These are phyloP conservation scores for Myocastor coypus DNA, from an alignment of 2,113 vertebrate species.

Conservation along the genomic window DNA sequence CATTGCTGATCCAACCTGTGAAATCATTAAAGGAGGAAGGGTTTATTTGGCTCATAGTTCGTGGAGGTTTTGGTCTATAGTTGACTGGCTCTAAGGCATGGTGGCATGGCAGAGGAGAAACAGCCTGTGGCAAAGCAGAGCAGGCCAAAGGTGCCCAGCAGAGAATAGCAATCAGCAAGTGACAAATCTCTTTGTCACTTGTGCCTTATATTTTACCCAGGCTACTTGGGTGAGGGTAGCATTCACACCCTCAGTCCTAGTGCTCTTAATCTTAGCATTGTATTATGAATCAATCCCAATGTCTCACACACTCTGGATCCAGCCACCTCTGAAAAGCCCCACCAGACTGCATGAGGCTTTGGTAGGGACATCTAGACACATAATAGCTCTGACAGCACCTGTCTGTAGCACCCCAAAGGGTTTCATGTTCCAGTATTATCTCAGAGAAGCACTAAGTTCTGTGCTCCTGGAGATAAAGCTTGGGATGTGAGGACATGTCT, in stretches of 20 bases:
- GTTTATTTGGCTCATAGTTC: not conserved
- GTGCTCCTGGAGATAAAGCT: not conserved
- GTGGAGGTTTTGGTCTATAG: not conserved
- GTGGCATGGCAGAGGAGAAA: not conserved
- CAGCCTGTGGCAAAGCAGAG: not conserved
- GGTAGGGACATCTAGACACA: not conserved
- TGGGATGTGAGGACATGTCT: not conserved
- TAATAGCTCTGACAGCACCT: not conserved
- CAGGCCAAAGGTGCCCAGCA: not conserved
- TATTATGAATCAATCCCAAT: not conserved
- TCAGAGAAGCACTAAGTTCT: not conserved
- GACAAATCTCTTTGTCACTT: not conserved
- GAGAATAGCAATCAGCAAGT: not conserved
- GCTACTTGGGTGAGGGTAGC: not conserved
- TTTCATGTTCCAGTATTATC: not conserved
- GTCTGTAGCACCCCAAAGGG: not conserved
- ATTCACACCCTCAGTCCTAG: not conserved
- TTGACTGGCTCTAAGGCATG: not conserved
- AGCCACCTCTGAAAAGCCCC: not conserved
- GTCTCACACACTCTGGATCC: not conserved
- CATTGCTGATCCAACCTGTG: not conserved
- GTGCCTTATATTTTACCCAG: not conserved
- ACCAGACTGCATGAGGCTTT: not conserved
- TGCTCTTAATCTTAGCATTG: not conserved
- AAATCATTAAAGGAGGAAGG: not conserved